phyloP scores from a whole-genome alignment of 2,888 invertebrate genomes.

The Gandaritis pyraliata region DNA sequence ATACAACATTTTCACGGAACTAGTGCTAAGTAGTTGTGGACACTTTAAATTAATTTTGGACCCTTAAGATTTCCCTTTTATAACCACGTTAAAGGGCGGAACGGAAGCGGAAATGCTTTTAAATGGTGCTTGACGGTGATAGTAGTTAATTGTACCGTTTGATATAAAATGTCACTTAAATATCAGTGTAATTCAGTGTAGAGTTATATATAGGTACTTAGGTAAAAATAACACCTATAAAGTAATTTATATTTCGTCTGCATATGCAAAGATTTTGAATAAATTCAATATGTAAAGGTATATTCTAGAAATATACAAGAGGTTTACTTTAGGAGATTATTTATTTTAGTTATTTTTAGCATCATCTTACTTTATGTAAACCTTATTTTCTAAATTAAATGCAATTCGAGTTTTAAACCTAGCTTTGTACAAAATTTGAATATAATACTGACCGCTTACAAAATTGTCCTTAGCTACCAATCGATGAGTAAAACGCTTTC shows the following conservation, averaged over 20 bases:
- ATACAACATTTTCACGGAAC: constrained; percentile 56
- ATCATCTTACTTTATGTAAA: no score
- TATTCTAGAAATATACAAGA: no score
- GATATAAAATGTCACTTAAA: constrained; percentile 1
- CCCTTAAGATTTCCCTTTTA: constrained; percentile 44
- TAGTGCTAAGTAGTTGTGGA: constrained; percentile 54
- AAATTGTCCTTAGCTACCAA: constrained; percentile 42
- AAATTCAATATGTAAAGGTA: no score
- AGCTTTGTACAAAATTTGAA: background rate
- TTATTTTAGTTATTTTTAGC: no score
- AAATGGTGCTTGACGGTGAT: constrained; percentile 10
- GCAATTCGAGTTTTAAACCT: no score
- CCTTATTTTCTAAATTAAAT: no score
- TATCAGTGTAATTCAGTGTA: background rate
- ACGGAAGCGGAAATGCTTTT: constrained; percentile 25
- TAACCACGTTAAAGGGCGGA: constrained; percentile 10
- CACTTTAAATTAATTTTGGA: constrained; percentile 43
- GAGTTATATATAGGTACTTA: no score
- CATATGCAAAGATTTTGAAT: no score
- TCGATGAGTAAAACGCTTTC: constrained; percentile 53
- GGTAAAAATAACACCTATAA: no score
- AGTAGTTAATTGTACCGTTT: constrained; percentile 7
- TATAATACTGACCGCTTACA: constrained; percentile 33
- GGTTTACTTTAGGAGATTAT: no score
- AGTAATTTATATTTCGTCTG: no score